Conservation (phyloP, 2,888 invertebrate genomes). For the Hoplodrina blanda region DNA sequence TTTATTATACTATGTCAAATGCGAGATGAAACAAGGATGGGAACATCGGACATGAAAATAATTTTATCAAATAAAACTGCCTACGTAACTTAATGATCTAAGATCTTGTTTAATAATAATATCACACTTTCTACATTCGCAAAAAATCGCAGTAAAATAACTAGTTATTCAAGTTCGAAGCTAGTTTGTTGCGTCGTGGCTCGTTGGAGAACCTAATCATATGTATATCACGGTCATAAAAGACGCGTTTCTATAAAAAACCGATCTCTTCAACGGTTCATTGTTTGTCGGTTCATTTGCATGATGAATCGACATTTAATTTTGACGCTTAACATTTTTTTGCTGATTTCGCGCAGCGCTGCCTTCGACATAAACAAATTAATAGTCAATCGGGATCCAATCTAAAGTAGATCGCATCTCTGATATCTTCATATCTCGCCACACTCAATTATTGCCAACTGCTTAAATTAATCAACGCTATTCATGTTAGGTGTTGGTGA, state of each 20-base stretch:
- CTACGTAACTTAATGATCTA: conserved; percentile 29
- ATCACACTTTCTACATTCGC: conserved; percentile 47
- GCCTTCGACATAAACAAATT: conserved; percentile 76
- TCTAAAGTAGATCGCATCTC: conserved; percentile 79
- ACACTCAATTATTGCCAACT: conserved; percentile 74
- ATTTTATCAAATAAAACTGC: conserved; percentile 4
- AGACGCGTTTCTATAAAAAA: conserved; percentile 31
- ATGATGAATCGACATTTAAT: conserved; percentile 70
- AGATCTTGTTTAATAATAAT: conserved; percentile 28
- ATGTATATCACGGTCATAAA: conserved; percentile 28
- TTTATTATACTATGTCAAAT: conserved; percentile 21
- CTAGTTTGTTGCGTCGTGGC: conserved; percentile 28
- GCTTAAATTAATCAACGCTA: conserved; percentile 78
- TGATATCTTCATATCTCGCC: conserved; percentile 83
- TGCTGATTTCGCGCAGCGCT: conserved; percentile 56
- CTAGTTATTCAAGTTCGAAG: conserved; percentile 27
- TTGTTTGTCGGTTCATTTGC: conserved; percentile 61
- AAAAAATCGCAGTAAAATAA: conserved; percentile 28
- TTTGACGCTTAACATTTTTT: conserved; percentile 65
- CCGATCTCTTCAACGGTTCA: conserved; percentile 28
- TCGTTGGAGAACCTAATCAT: conserved; percentile 31
- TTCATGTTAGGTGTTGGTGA: conserved; percentile 61
- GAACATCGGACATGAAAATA: background rate
- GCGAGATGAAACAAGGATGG: background rate
- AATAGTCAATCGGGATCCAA: conserved; percentile 81